phyloP scores from a whole-genome alignment of 1,140 invertebrate genomes.

The Adelges cooleyi region DNA sequence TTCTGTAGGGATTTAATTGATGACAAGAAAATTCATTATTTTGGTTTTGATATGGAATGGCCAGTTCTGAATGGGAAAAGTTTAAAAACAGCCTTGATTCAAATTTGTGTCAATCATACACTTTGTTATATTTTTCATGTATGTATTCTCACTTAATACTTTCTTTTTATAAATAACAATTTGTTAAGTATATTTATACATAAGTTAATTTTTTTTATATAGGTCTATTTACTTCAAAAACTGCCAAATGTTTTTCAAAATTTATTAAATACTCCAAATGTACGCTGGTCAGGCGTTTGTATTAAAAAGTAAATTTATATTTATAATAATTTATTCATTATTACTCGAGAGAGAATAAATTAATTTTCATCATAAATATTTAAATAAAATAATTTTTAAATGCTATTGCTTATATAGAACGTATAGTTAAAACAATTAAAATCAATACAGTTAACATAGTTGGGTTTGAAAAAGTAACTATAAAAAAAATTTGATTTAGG shows the following conservation, averaged over 20 bases:
- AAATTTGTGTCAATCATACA: slow-evolving; percentile 6
- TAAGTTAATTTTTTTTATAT: neutral
- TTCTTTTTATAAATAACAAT: neutral
- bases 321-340: no score
- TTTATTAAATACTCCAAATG: slow-evolving; percentile 1
- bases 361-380: no score
- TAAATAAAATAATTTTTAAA: no score
- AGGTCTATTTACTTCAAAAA: neutral
- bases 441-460: no score
- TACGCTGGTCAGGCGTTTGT: slow-evolving; percentile 8
- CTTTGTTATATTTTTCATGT: slow-evolving; percentile 19
- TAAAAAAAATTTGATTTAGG: no score
- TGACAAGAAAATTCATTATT: neutral
- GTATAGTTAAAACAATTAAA: no score
- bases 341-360: no score
- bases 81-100: slow-evolving; percentile 13
- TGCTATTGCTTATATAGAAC: no score
- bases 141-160: neutral
- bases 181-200: no score
- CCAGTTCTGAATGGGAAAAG: neutral
- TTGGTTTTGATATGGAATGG: slow-evolving; percentile 22
- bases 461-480: no score
- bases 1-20: neutral
- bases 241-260: neutral
- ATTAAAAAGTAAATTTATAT: slow-evolving; percentile 18